Conservation (phyloP, 2,797 vertebrate genomes). For the Enoplosus armatus region DNA sequence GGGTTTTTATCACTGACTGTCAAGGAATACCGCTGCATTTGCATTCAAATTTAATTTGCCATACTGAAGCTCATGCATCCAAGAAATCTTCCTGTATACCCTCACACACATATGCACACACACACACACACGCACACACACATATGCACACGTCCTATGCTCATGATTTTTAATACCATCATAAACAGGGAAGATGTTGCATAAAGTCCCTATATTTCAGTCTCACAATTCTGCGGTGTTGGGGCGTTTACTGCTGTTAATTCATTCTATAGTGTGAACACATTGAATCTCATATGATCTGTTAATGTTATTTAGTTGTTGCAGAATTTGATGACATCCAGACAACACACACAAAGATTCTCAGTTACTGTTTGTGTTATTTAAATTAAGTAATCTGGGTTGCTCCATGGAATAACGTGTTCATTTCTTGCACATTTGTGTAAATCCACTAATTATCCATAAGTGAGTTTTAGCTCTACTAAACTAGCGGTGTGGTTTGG, state of each 20-base stretch:
- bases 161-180: slow-evolving; percentile 73
- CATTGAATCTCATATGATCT: slow-evolving; percentile 39
- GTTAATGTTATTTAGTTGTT: slow-evolving; percentile 24
- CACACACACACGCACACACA: slow-evolving; percentile 36
- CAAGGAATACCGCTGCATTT: slow-evolving; percentile 88
- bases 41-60: slow-evolving; percentile 90
- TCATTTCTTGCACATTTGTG: neutral
- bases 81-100: slow-evolving; percentile 81
- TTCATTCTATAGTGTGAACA: slow-evolving; percentile 38
- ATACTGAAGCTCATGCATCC: slow-evolving; percentile 85
- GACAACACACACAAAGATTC: neutral
- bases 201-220: slow-evolving; percentile 63
- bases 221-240: slow-evolving; percentile 37
- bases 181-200: slow-evolving; percentile 67
- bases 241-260: slow-evolving; percentile 48
- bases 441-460: slow-evolving; percentile 18
- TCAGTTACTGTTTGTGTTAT: neutral
- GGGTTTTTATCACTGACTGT: slow-evolving; percentile 89
- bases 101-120: slow-evolving; percentile 59
- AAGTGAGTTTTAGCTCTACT: slow-evolving; percentile 7
- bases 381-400: slow-evolving; percentile 2
- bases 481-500: slow-evolving; percentile 8
- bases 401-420: neutral
- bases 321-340: slow-evolving; percentile 16
- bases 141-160: slow-evolving; percentile 15